These are phyloP conservation scores for Athalia circularis DNA, from an alignment of 2,888 invertebrate genomes.

Conservation along the genomic window DNA sequence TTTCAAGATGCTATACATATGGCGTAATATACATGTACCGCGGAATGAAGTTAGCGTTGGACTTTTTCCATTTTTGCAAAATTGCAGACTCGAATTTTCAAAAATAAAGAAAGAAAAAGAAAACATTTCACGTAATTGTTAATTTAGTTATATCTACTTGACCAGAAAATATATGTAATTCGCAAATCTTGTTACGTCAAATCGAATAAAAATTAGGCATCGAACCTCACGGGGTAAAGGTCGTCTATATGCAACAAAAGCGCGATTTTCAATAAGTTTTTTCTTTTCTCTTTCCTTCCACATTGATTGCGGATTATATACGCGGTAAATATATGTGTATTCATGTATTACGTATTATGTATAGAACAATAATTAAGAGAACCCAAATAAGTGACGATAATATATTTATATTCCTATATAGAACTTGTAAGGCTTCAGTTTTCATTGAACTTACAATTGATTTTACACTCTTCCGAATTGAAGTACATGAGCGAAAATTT, in stretches of 20 bases:
- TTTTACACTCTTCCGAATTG: background rate
- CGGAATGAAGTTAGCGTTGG: no score
- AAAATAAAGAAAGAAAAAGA: no score
- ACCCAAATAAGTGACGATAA: background rate
- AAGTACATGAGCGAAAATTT: no score
- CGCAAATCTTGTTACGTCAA: slow-evolving; percentile 27
- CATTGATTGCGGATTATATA: background rate
- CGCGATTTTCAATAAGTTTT: background rate
- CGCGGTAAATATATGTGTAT: no score
- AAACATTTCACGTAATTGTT: slow-evolving; percentile 12
- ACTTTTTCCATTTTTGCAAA: no score
- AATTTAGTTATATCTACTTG: slow-evolving; percentile 10
- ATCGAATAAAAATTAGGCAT: slow-evolving; percentile 11
- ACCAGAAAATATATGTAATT: background rate
- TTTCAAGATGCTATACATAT: no score
- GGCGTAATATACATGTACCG: no score
- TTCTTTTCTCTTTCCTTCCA: background rate
- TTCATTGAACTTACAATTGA: background rate
- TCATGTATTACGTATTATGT: no score
- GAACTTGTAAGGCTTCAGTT: background rate
- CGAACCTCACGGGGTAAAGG: background rate
- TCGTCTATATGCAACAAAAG: background rate
- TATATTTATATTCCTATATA: background rate
- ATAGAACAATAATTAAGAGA: background rate
- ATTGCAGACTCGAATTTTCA: no score